Percentiles rank a stretch among this genome's conserved stretches.
phyloP scores from a whole-genome alignment of 2,113 vertebrate species.

The Pampusana beccarii region DNA sequence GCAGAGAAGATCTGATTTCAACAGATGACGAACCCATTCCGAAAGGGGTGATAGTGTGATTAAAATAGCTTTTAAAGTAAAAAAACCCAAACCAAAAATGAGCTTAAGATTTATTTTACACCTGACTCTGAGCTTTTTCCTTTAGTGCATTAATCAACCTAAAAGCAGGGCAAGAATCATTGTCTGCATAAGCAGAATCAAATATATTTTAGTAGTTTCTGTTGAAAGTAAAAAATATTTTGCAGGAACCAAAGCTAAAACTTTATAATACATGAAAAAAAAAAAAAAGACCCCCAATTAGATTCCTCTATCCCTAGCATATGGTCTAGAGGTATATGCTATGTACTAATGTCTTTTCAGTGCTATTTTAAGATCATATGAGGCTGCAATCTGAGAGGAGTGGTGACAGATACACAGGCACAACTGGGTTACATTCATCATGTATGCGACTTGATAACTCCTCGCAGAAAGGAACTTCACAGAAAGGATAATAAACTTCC shows the following conservation, averaged over 20 bases:
- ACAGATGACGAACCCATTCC: not conserved
- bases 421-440: slow-evolving; percentile 68
- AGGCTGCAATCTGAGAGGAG: slow-evolving; percentile 65
- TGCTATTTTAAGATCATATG: slow-evolving; percentile 64
- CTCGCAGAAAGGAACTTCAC: slow-evolving; percentile 25
- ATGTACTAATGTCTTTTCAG: slow-evolving; percentile 54
- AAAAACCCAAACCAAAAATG: not conserved
- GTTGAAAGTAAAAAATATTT: not conserved
- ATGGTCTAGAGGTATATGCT: slow-evolving; percentile 55
- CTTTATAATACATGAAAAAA: not conserved
- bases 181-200: slow-evolving; percentile 1
- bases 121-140: not conserved
- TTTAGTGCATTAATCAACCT: not conserved
- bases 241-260: not conserved
- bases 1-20: not conserved
- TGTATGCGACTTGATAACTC: not conserved
- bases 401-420: slow-evolving; percentile 67
- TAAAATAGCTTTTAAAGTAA: not conserved
- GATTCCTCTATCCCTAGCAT: slow-evolving; percentile 59
- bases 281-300: not conserved
- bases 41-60: not conserved
- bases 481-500: not conserved
- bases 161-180: not conserved
- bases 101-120: not conserved
- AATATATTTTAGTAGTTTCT: not conserved